Evolutionary conservation across 1,140 invertebrate species (phyloP), one percentile per base, ranked within the genome.

Genomic region (Drosophila lowei): DNA sequence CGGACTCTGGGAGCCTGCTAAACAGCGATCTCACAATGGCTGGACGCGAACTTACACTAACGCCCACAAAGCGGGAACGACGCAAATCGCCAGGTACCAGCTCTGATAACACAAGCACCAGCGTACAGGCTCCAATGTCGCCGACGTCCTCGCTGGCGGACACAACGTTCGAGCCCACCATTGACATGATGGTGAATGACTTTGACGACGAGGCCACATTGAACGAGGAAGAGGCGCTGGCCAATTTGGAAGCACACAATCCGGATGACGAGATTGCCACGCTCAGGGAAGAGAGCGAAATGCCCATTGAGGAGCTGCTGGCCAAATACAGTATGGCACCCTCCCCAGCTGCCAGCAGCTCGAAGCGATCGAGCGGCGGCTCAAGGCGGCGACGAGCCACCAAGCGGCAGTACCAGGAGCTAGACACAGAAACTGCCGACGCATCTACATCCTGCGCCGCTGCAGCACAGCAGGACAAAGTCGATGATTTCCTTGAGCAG

Each of bases 161-260:
- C 72, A 76, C 75, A n/a, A 90, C 89, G 73, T 95, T 95, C 79
- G 94, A 95, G 89, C 94, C 94, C 70, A 94, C 94, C 73, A 93
- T 94, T 91, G 97, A 98, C 92, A 97, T 98, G 97, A 95, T 99
- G 93, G 95, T 98, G 61, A 97, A 98, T 94, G 97, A 98, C 92
- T 98, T 97, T 93, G 98, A 99, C 92, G 98, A 99, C 93, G 98
- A 99, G 91, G 94, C 96, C 89, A 99, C 98, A 48, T 90, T 99
- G 84, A 98, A 98, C 91, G 98, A 99, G 93, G 98, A 99, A 93
- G 98, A 99, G 94, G 97, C 97, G 34, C 92, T 98, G 90, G 97
- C 97, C 89, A 95, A 96, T 72, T 94, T 95, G 77, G 96, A 97
- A 92, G 91, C 93, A 41, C 93, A 94, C 73, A 96, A 97, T 92